phyloP scores from a whole-genome alignment of 1,140 invertebrate species.

The Drosophila kepulauana region DNA sequence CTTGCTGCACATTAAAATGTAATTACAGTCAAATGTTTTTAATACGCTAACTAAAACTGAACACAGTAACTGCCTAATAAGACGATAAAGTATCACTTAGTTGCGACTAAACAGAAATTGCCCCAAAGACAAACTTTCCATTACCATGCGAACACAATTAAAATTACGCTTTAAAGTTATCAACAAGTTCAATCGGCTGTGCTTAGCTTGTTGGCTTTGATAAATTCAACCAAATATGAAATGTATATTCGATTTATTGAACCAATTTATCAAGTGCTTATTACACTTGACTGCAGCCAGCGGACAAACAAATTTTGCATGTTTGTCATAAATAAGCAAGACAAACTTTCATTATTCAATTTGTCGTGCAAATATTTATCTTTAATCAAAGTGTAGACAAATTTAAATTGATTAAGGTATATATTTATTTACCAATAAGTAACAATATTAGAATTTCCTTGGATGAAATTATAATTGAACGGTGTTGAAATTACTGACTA shows the following conservation, averaged over 20 bases:
- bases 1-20: conserved; percentile 50
- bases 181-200: conserved; percentile 25
- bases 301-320: conserved; percentile 1
- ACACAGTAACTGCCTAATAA: conserved; percentile 11
- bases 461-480: conserved; percentile 8
- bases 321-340: not conserved
- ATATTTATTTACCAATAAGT: no score
- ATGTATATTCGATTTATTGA: conserved; percentile 63
- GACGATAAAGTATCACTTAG: not conserved
- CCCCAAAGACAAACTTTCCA: conserved; percentile 3
- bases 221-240: conserved; percentile 49
- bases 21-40: conserved; percentile 51
- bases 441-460: not conserved
- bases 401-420: not conserved
- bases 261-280: conserved; percentile 53
- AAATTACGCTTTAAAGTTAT: conserved; percentile 17
- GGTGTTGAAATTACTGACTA: not conserved
- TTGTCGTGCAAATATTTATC: not conserved
- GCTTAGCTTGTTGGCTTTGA: conserved; percentile 32
- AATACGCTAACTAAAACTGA: conserved; percentile 44
- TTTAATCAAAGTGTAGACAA: not conserved
- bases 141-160: not conserved
- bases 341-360: not conserved
- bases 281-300: conserved; percentile 8
- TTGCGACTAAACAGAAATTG: not conserved